Evolutionary conservation across 2,113 vertebrate genomes (phyloP), one percentile per base, ranked within the genome.

Genomic region (Lampris incognitus): DNA sequence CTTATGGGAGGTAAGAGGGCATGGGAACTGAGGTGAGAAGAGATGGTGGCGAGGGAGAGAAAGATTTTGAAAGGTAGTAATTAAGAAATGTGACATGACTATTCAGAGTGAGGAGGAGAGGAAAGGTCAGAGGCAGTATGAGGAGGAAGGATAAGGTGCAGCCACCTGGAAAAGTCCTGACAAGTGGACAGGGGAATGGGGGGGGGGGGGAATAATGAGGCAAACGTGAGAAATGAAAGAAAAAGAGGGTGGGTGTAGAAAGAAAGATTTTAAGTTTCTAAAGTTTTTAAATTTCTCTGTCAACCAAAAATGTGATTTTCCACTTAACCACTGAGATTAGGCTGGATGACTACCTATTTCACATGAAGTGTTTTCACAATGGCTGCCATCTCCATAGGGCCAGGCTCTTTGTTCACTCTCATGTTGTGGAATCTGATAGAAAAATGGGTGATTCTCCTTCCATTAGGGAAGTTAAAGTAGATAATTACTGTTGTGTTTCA

Each of bases 361-460:
- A 84, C 81, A 87, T 86, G 81, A 89, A 85, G 83, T 79, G 82
- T 90, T 84, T 90, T 73, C 78, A 72, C 83, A 72, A 24, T 74
- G 62, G 84, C 63, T 78, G 57, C 36, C 38, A 77, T 86, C 66
- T 83, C 79, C 84, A 77, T 0, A n/a, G 74, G 84, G 78, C 60
- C 38, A 40, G 54, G 0, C 51, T 72, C 69, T 48, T 68, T 83
- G 74, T 82, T 74, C 63, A 52, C 58, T 41, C 48, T 57, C 84
- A 77, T 87, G 87, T 89, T 91, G 88, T 82, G 44, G 66, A 73
- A 55, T 89, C 84, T 75, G 88, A 90, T 86, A 78, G 71, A 80
- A 69, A 69, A 75, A 78, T 65, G 54, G 49, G 59, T 44, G 9
- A 38, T 69, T 68, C 66, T 66, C 46, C 59, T 24, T 61, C 56